Evolutionary conservation across 2,797 vertebrate genomes (phyloP).

Genomic region (Dallia pectoralis): DNA sequence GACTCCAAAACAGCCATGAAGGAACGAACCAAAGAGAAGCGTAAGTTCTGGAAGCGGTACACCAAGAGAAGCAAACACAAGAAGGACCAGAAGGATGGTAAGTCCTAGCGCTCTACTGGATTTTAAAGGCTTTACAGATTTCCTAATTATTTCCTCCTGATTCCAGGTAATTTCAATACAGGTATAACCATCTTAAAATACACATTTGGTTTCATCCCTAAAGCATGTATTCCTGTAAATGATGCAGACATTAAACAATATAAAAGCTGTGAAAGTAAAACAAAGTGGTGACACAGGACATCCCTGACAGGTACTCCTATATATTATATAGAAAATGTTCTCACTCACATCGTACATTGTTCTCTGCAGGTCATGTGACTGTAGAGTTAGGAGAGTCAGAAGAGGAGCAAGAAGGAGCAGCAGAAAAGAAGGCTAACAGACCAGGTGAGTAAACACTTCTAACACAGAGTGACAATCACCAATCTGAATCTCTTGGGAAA

Average conservation of each 20-base stretch:
- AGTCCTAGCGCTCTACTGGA: background rate
- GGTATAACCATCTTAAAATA: background rate
- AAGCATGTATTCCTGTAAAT: background rate
- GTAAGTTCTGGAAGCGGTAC: slow-evolving; percentile 82
- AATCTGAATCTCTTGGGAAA: background rate
- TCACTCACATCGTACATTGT: background rate
- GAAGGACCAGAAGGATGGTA: slow-evolving; percentile 74
- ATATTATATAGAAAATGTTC: background rate
- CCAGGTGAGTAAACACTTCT: slow-evolving; percentile 77
- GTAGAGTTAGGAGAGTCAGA: slow-evolving; percentile 84
- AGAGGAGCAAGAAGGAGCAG: slow-evolving; percentile 75
- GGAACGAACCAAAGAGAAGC: slow-evolving; percentile 85
- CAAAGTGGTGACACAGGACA: background rate
- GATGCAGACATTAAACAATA: background rate
- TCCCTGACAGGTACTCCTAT: background rate
- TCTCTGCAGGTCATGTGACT: slow-evolving; percentile 74
- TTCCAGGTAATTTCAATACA: no score
- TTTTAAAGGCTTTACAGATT: no score
- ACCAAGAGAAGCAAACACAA: slow-evolving; percentile 68
- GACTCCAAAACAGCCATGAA: slow-evolving; percentile 93
- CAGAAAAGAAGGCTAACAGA: slow-evolving; percentile 80
- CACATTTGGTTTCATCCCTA: background rate
- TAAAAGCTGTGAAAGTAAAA: background rate
- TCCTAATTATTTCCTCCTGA: no score
- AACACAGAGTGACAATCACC: background rate